These are phyloP conservation scores for Onychomys leucogaster DNA, from an alignment of 2,797 vertebrate genomes.

Conservation along the genomic window DNA sequence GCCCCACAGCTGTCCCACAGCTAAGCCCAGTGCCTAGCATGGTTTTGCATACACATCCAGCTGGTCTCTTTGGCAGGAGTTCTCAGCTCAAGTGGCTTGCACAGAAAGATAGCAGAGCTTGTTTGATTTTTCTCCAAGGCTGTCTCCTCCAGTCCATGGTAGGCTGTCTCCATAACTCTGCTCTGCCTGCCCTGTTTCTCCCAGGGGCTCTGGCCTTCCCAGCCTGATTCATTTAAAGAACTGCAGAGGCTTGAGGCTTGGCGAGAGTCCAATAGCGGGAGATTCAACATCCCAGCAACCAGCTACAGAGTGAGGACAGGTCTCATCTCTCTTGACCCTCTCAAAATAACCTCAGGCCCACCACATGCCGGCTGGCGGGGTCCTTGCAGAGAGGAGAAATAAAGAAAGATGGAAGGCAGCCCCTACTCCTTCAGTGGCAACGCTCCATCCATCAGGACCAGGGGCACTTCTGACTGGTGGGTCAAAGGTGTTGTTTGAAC, in stretches of 20 bases:
- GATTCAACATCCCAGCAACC: background rate
- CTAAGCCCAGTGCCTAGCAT: conserved; percentile 80
- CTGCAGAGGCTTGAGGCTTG: background rate
- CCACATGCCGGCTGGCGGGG: background rate
- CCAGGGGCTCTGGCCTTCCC: background rate
- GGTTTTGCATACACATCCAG: conserved; percentile 81
- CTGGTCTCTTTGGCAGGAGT: conserved; percentile 74
- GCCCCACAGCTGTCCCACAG: conserved; percentile 78
- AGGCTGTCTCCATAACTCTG: background rate
- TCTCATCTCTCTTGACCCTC: background rate
- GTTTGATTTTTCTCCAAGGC: conserved; percentile 82
- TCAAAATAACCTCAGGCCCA: background rate
- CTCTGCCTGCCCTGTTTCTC: background rate
- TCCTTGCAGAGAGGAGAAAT: background rate
- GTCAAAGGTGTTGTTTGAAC: fast-evolving
- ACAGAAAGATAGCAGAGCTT: conserved; percentile 80
- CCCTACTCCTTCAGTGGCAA: fast-evolving
- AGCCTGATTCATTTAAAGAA: background rate
- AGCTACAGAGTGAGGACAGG: background rate
- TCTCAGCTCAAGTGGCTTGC: conserved; percentile 69
- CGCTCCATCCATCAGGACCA: background rate
- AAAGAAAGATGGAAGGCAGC: background rate
- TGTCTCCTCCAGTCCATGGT: background rate
- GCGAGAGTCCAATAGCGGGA: background rate
- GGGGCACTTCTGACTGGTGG: background rate